Evolutionary conservation across 2,797 vertebrate species (phyloP).

Genomic region (Rhinoraja longicauda): DNA sequence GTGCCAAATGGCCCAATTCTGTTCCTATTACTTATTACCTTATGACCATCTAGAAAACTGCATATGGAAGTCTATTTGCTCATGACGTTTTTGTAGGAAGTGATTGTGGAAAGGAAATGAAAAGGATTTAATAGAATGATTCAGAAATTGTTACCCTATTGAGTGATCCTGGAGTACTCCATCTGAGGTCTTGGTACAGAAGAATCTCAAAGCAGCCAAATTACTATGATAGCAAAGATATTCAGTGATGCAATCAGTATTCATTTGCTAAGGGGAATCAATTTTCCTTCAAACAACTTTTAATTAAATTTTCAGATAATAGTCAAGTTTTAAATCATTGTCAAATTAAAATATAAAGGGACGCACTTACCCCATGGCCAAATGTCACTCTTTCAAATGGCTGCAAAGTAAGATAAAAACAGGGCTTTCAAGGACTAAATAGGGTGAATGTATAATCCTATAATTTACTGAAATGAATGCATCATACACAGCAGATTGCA

Average conservation of each 20-base stretch:
- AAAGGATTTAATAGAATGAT: neutral
- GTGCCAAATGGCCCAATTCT: too few relatives aligned
- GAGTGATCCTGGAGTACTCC: neutral
- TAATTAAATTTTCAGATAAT: neutral
- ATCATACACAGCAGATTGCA: neutral
- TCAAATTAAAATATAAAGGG: conserved; percentile 47
- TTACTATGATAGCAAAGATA: neutral
- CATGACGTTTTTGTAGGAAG: neutral
- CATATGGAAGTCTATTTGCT: neutral
- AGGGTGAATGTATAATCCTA: neutral
- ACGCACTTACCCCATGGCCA: conserved; percentile 67
- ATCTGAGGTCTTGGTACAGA: neutral
- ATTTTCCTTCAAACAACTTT: neutral
- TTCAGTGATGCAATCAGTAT: neutral
- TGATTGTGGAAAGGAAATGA: neutral
- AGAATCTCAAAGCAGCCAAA: neutral
- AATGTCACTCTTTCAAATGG: conserved; percentile 67
- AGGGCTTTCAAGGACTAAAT: neutral
- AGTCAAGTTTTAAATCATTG: neutral
- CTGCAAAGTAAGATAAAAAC: conserved; percentile 53
- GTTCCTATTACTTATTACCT: too few relatives aligned
- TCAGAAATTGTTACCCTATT: neutral
- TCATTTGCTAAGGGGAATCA: neutral
- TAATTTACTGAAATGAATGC: conserved; percentile 25
- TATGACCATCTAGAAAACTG: too few relatives aligned